Conservation (phyloP, 2,113 vertebrate genomes). For the Lagenorhynchus albirostris region DNA sequence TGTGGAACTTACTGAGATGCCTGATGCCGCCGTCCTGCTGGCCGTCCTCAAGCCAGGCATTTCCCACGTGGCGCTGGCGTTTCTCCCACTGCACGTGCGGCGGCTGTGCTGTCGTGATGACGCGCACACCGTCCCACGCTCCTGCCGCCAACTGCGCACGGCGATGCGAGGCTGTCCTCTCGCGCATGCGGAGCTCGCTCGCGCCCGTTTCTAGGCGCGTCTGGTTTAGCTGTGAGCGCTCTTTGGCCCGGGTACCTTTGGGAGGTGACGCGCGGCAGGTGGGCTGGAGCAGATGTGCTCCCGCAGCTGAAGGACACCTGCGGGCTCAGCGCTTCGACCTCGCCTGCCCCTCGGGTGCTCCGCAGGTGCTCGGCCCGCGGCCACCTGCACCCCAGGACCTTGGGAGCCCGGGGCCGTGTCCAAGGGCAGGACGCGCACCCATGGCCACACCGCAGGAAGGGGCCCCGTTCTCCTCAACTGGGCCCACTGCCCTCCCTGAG, state of each 20-base stretch:
- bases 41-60: neutral
- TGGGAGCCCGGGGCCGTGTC: too few relatives aligned
- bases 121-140: too few relatives aligned
- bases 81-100: too few relatives aligned
- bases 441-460: neutral
- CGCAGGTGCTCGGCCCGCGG: neutral
- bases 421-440: rapidly evolving
- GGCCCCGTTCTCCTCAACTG: neutral
- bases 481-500: neutral
- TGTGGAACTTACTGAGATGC: neutral
- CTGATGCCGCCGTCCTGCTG: rapidly evolving
- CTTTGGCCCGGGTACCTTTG: rapidly evolving
- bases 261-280: neutral
- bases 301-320: neutral
- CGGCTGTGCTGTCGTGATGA: neutral
- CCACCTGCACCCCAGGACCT: neutral
- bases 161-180: too few relatives aligned
- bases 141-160: too few relatives aligned
- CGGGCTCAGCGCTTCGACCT: rapidly evolving
- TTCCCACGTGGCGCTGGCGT: rapidly evolving
- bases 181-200: too few relatives aligned
- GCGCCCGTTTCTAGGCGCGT: too few relatives aligned
- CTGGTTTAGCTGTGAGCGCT: rapidly evolving
- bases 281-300: neutral
- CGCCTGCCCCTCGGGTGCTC: neutral